A percentile compares a stretch with the other conserved stretches of the same genome.
Evolutionary conservation across 2,797 vertebrate genomes (phyloP).

Genomic region (Harpagifer antarcticus): DNA sequence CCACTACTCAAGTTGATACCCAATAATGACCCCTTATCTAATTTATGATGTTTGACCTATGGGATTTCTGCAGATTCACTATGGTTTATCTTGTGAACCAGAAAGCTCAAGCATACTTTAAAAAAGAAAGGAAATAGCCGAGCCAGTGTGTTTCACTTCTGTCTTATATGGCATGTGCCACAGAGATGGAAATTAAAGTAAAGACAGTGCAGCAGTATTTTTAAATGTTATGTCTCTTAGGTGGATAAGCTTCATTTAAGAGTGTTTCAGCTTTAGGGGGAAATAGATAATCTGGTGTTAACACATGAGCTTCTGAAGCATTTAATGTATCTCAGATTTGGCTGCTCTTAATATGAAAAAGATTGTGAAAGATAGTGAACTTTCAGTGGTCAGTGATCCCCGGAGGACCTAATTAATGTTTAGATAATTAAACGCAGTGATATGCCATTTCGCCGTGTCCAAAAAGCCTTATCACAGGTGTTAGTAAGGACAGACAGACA

Average conservation of each 20-base stretch:
- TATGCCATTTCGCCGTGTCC: constrained; percentile 32
- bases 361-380: constrained; percentile 40
- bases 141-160: constrained; percentile 43
- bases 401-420: constrained; percentile 33
- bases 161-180: constrained; percentile 45
- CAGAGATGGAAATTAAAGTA: constrained; percentile 42
- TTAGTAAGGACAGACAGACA: constrained; percentile 68
- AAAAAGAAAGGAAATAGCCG: constrained; percentile 38
- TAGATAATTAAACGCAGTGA: constrained; percentile 31
- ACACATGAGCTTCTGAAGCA: constrained; percentile 36
- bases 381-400: constrained; percentile 11
- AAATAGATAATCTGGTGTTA: constrained; percentile 46
- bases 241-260: constrained; percentile 57
- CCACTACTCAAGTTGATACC: constrained; percentile 39
- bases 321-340: constrained; percentile 30
- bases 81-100: constrained; percentile 45
- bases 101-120: constrained; percentile 28
- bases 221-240: constrained; percentile 49
- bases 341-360: constrained; percentile 45
- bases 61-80: constrained; percentile 28
- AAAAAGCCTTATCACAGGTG: constrained; percentile 74
- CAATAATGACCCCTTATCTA: constrained; percentile 27
- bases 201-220: constrained; percentile 21
- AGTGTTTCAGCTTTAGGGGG: constrained; percentile 37
- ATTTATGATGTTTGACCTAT: constrained; percentile 34